These are phyloP conservation scores for Myotis daubentonii DNA, from an alignment of 2,797 vertebrate genomes.

Conservation along the genomic window DNA sequence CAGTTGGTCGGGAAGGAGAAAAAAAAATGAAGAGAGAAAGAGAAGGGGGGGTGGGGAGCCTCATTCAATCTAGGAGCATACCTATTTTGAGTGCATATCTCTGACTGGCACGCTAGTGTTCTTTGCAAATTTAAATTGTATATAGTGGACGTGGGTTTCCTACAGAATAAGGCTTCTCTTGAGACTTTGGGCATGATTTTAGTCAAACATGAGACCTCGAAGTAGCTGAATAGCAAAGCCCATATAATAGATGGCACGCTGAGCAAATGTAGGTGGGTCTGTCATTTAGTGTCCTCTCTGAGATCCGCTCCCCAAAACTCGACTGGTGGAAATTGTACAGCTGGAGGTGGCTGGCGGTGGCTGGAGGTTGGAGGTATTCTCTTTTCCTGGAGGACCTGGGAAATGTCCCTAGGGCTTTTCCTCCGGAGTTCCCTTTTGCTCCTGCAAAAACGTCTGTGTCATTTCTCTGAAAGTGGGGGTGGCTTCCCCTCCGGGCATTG, in stretches of 20 bases:
- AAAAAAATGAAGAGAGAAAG: constrained; percentile 21
- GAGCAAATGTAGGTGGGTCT: constrained; percentile 17
- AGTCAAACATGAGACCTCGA: constrained; percentile 69
- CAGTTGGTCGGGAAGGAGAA: constrained; percentile 9
- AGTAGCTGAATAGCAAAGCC: constrained; percentile 70
- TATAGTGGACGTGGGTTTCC: constrained; percentile 76
- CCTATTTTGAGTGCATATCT: constrained; percentile 62
- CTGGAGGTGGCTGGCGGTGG: constrained; percentile 23
- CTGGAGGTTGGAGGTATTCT: not conserved
- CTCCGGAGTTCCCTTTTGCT: constrained; percentile 32
- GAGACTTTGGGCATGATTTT: constrained; percentile 67
- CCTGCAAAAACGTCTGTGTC: not conserved
- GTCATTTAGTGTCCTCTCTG: not conserved
- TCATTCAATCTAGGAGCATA: constrained; percentile 47
- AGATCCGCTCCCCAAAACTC: not conserved
- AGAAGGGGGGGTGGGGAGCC: not conserved
- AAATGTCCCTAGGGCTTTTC: constrained; percentile 19
- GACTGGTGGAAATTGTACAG: not conserved
- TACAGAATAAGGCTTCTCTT: constrained; percentile 61
- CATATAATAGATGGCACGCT: constrained; percentile 23
- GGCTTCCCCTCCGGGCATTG: not conserved
- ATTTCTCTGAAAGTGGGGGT: not conserved
- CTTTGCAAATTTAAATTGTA: constrained; percentile 81
- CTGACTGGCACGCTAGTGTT: constrained; percentile 61
- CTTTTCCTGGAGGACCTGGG: constrained; percentile 9